Conservation (phyloP, 2,797 vertebrate species). For the Falco naumanni region DNA sequence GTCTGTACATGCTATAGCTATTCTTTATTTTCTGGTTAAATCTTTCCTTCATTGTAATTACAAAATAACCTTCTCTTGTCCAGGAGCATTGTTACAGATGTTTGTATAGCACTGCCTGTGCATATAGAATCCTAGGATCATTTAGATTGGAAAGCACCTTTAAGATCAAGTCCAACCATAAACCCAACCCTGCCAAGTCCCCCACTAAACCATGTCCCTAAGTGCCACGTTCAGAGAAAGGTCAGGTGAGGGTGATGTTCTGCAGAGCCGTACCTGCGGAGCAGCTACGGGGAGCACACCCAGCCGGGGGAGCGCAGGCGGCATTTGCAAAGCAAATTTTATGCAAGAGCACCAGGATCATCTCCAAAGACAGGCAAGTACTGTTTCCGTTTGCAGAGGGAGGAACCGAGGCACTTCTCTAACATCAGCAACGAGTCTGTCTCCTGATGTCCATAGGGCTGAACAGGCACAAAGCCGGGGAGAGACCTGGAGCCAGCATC, state of each 20-base stretch:
- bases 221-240: neutral
- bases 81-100: neutral
- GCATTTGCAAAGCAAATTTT: neutral
- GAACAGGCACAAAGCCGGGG: neutral
- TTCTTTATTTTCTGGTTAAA: neutral
- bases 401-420: neutral
- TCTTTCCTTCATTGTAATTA: neutral
- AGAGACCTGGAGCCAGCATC: neutral
- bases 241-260: neutral
- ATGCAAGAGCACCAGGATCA: neutral
- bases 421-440: neutral
- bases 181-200: neutral
- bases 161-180: neutral
- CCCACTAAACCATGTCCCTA: neutral
- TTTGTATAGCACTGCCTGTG: neutral
- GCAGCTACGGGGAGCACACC: neutral
- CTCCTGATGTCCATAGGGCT: neutral
- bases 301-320: neutral
- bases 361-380: neutral
- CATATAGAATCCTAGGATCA: neutral
- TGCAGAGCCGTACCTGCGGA: neutral
- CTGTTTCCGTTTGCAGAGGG: neutral
- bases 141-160: neutral
- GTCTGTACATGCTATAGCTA: neutral
- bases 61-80: neutral